Conservation (phyloP, 2,888 invertebrate species). For the Drosophila engyochracea region DNA sequence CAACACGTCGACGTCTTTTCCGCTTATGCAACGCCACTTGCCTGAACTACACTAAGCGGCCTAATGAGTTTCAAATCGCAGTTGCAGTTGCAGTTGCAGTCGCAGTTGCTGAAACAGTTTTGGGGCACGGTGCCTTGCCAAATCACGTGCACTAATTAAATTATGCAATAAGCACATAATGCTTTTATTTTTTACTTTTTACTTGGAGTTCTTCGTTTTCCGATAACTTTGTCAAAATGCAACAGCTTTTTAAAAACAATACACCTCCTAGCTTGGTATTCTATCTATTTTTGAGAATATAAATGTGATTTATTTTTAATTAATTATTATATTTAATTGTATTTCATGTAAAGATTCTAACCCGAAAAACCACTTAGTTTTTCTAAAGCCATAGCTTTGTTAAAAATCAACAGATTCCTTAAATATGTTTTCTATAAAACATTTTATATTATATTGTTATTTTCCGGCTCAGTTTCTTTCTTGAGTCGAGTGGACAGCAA, state of each 20-base stretch:
- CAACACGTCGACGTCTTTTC: conserved; percentile 54
- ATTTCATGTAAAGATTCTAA: not conserved
- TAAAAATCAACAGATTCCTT: not conserved
- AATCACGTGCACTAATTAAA: conserved; percentile 34
- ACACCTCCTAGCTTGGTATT: not conserved
- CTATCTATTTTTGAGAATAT: not conserved
- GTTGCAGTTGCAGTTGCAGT: conserved; percentile 6
- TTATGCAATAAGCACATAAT: conserved; percentile 41
- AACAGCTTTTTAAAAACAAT: not conserved
- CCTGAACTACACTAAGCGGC: conserved; percentile 15
- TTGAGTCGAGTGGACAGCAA: not conserved
- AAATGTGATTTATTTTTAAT: not conserved
- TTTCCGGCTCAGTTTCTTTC: not conserved
- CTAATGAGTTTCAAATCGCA: conserved; percentile 61
- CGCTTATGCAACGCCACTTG: conserved; percentile 50
- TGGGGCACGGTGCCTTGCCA: not conserved
- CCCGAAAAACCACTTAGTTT: not conserved
- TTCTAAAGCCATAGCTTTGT: not conserved
- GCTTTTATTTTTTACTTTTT: not conserved
- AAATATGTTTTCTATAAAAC: not conserved
- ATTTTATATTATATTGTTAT: not conserved
- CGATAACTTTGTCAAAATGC: not conserved
- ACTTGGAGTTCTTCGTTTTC: too few relatives aligned
- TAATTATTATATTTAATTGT: not conserved
- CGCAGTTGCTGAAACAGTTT: conserved; percentile 30